Base-by-base conservation (phyloP, 2,888 invertebrate genomes). In the Scaptomyza tumidula region DNA sequence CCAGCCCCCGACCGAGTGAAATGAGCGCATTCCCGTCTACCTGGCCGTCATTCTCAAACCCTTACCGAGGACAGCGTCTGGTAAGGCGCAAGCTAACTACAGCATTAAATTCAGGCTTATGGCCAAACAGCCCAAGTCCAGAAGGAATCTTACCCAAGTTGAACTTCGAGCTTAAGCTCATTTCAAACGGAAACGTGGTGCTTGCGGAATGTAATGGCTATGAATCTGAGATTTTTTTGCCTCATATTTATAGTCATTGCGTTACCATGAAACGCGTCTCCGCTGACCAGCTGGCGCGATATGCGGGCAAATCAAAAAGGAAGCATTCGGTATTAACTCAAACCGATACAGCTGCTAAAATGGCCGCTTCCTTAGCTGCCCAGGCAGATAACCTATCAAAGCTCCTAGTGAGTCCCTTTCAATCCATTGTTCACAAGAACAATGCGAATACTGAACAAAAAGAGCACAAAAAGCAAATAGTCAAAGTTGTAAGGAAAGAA, bases 181-280 rank as follows among this genome's bases (percentile, higher is more conserved):
- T 84, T 41, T 72, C 80, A 24, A 75, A 75, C 14, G 68, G 72
- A 29, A 75, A 75, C 43, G 72, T 80, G 37, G 71, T 80, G 49
- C 81, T 80, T 39, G 80, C 56, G 52, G 78, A 80, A 66, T 80
- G 70, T 53, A 72, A 71, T 57, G 84, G 78, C 63, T 75, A 63
- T 31, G 78, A 81, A 63, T 84, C 85, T 68, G 80, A 81, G 66
- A 84, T 81, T 48, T 81, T 84, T 45, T 37, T 81, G 2, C 84
- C 80, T 59, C 70, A 72, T 27, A 66, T 81, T 64, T 57, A 4
- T 67, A 70, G 62, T 50, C 71, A 37, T 62, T 78, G 50, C 68
- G 35, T 81, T 61, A 52, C 65, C 61, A 73, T 84, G 82, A 78
- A 84, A 61, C 79, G 79, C 49, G 66, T 81, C 33, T 67, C 69